phyloP scores from a whole-genome alignment of 2,797 vertebrate genomes.

The Anabacerthia variegaticeps region DNA sequence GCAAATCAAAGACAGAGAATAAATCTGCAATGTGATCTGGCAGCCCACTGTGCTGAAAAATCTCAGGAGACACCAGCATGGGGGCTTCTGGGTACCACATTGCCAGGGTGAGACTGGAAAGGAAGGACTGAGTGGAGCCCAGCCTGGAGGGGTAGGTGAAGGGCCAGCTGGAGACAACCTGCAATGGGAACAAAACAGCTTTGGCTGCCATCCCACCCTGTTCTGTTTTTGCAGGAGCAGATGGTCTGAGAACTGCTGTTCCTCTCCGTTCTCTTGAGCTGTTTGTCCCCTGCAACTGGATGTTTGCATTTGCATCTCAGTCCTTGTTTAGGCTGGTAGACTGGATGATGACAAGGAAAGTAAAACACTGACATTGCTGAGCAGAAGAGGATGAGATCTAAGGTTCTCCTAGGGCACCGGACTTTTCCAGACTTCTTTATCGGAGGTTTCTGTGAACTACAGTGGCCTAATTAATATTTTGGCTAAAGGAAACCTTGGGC shows the following conservation, averaged over 20 bases:
- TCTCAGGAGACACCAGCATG: background rate
- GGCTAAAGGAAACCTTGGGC: constrained; percentile 6
- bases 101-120: background rate
- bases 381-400: background rate
- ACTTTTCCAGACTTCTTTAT: constrained; percentile 15
- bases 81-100: background rate
- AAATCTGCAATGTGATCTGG: background rate
- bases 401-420: background rate
- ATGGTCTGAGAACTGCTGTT: background rate
- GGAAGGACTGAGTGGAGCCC: background rate
- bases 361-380: background rate
- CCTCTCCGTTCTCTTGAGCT: background rate
- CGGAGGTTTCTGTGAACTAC: background rate
- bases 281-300: background rate
- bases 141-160: background rate
- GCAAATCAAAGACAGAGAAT: background rate
- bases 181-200: background rate
- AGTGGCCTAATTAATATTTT: constrained; percentile 27
- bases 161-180: background rate
- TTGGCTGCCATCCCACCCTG: background rate
- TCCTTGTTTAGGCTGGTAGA: constrained; percentile 37
- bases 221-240: background rate
- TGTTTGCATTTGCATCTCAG: background rate
- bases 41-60: background rate
- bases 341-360: background rate